Base-by-base conservation (phyloP, 2,888 invertebrate species). In the Nephrocerus scutellatus region DNA sequence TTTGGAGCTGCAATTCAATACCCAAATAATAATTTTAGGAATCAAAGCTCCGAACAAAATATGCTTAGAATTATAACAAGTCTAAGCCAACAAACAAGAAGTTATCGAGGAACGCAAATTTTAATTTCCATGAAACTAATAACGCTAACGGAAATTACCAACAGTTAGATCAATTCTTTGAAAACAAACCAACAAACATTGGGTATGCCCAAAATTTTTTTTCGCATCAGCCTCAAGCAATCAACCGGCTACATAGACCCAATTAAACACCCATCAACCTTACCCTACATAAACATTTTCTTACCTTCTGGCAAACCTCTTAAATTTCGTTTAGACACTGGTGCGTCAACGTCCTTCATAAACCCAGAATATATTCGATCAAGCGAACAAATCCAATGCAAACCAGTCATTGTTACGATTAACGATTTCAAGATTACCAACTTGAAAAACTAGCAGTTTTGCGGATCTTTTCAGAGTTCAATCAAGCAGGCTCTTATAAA, bases 341-440 rank as follows among this genome's bases (percentile, higher is more conserved):
- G n/a, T n/a, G n/a, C n/a, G n/a, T n/a, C n/a, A n/a, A n/a, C n/a
- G n/a, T 43, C 39, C n/a, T 43, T 39, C 16, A 39, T 43, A 24
- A 39, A 36, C 19, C 43, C 44, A n/a, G 41, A 44, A 29, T 41
- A 41, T 13, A 35, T 36, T 14, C 34, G 28, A n/a, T 34, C 29
- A 12, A 30, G 24, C 22, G 8, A 39, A 21, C 12, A 19, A 13
- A 8, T 39, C 13, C 15, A 24, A n/a, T 31, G 36, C 13, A 32
- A 36, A 10, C 33, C 41, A 5, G 33, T 41, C 8, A 41, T n/a
- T 6, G 37, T 41, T 10, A 36, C 36, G 6, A 36, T 34, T 22
- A 33, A 37, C 3, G n/a, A n/a, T 33, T 41, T 19, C 29, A 36
- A 9, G 33, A 14, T 13, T 37, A 33, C 14, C 36, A 41, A 28